phyloP scores from a whole-genome alignment of 2,888 invertebrate species.

The Dolomedes plantarius region DNA sequence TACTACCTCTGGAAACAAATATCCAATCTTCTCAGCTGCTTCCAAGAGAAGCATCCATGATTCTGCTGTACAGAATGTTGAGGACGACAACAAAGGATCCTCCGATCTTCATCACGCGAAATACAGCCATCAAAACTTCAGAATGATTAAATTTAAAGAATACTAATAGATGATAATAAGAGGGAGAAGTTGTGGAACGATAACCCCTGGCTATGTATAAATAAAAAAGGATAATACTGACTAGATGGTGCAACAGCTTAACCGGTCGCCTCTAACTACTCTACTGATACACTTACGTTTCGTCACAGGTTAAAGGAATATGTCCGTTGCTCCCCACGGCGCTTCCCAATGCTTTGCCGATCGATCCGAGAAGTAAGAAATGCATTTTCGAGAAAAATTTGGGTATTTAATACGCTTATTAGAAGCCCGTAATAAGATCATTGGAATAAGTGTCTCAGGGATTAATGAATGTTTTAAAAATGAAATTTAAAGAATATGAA shows the following conservation, averaged over 20 bases:
- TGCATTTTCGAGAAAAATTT: background rate
- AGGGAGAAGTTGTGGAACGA: background rate
- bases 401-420: background rate
- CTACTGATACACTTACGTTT: slow-evolving; percentile 61
- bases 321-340: slow-evolving; percentile 36
- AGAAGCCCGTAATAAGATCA: too few relatives aligned
- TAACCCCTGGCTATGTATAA: background rate
- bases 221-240: slow-evolving; percentile 44
- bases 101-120: slow-evolving; percentile 30
- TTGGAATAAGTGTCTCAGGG: too few relatives aligned
- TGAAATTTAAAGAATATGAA: too few relatives aligned
- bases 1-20: slow-evolving; percentile 34
- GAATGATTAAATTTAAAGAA: background rate
- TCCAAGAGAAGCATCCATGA: slow-evolving; percentile 63
- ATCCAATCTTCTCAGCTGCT: slow-evolving; percentile 58
- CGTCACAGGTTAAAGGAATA: slow-evolving; percentile 61
- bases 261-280: slow-evolving; percentile 50
- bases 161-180: slow-evolving; percentile 15
- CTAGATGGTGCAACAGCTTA: slow-evolving; percentile 65
- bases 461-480: too few relatives aligned
- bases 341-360: slow-evolving; percentile 27
- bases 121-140: slow-evolving; percentile 16
- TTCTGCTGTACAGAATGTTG: slow-evolving; percentile 50
- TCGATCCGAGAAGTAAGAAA: slow-evolving; percentile 39
- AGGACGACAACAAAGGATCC: slow-evolving; percentile 35